These are phyloP conservation scores for Amblyopsis rosae DNA, from an alignment of 2,113 vertebrate genomes.

Conservation along the genomic window DNA sequence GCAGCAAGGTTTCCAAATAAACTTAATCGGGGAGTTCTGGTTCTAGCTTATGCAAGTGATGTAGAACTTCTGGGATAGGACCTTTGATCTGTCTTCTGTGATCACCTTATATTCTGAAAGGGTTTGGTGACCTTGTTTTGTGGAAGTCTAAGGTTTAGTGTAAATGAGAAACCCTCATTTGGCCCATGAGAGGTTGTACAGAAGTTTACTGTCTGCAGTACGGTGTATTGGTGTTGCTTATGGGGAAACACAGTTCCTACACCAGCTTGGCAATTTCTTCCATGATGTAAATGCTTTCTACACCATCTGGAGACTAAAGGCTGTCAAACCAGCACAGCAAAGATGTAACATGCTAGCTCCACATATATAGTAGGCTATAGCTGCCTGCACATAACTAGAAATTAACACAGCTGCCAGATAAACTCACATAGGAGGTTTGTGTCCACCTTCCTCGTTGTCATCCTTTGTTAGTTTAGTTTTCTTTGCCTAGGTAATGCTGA, in stretches of 20 bases:
- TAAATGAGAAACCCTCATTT: slow-evolving; percentile 1
- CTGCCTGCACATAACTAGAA: slow-evolving; percentile 20
- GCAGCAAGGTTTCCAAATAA: neutral
- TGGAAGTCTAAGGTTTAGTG: neutral
- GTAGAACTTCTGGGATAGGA: neutral
- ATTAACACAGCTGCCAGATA: slow-evolving; percentile 35
- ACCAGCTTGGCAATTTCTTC: slow-evolving; percentile 10
- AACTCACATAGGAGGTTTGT: slow-evolving; percentile 17
- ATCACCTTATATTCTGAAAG: neutral
- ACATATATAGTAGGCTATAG: neutral
- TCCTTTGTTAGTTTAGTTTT: neutral
- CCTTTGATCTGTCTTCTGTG: neutral
- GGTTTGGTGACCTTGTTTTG: slow-evolving; percentile 1
- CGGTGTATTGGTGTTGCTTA: neutral
- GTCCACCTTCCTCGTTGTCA: neutral
- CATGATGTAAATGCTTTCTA: slow-evolving; percentile 11
- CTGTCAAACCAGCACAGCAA: slow-evolving; percentile 9
- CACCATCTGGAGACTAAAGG: slow-evolving; percentile 15
- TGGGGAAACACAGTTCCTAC: neutral
- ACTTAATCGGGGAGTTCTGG: neutral
- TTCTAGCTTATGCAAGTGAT: neutral
- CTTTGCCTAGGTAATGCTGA: slow-evolving; percentile 15
- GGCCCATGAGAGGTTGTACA: slow-evolving; percentile 17
- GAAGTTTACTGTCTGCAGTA: slow-evolving; percentile 9
- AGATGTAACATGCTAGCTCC: slow-evolving; percentile 6